A percentile compares a stretch with the other conserved stretches of the same genome.
phyloP scores from a whole-genome alignment of 2,888 invertebrate genomes.

The Nowickia ferox region DNA sequence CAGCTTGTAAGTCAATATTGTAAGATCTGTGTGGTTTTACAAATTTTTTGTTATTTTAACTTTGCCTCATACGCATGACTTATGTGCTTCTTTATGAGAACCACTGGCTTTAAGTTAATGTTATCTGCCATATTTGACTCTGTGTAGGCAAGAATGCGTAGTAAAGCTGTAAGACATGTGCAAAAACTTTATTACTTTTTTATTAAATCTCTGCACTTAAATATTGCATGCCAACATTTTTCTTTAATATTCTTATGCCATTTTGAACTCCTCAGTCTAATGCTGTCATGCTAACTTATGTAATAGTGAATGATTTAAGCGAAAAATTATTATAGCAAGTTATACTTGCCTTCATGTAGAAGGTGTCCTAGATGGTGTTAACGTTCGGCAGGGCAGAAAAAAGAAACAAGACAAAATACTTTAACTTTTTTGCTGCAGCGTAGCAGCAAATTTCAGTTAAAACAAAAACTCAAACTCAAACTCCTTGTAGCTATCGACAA shows the following conservation, averaged over 20 bases:
- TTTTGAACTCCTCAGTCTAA: conserved; percentile 12
- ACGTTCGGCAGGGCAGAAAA: conserved; percentile 12
- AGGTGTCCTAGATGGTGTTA: conserved; percentile 7
- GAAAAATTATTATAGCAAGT: conserved; percentile 4
- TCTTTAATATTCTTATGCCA: conserved; percentile 32
- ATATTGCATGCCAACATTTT: background rate
- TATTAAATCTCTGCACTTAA: background rate
- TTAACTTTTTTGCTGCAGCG: conserved; percentile 33
- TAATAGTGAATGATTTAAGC: conserved; percentile 36
- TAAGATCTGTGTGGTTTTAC: too few species aligned
- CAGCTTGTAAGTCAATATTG: too few species aligned
- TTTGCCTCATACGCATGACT: too few species aligned
- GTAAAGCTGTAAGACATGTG: too few species aligned
- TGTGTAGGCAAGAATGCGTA: too few species aligned
- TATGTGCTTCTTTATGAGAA: too few species aligned
- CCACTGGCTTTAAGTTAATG: too few species aligned
- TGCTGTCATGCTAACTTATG: conserved; percentile 41
- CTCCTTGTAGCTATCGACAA: conserved; percentile 67
- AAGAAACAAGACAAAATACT: conserved; percentile 46
- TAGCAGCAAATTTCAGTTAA: conserved; percentile 15
- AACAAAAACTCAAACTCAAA: conserved; percentile 38
- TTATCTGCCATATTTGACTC: too few species aligned
- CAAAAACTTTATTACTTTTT: background rate
- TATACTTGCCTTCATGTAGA: background rate
- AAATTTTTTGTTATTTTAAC: too few species aligned